Evolutionary conservation across 2,797 vertebrate species (phyloP).

Genomic region (Vespertilio murinus): DNA sequence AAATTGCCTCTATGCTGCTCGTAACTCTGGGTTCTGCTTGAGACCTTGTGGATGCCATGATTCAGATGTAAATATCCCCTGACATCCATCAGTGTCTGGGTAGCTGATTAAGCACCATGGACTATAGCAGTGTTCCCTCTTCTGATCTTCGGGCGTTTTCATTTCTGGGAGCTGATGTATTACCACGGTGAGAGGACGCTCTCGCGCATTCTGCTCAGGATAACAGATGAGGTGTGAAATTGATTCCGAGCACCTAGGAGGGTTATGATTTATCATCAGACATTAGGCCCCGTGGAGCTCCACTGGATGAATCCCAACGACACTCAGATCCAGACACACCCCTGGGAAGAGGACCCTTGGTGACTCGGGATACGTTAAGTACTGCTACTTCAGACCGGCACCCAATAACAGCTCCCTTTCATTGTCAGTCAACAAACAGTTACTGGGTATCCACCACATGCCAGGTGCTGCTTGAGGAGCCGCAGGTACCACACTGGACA

Average conservation of each 20-base stretch:
- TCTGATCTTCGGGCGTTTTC: slow-evolving; percentile 78
- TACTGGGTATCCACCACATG: background rate
- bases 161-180: slow-evolving; percentile 77
- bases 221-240: slow-evolving; percentile 83
- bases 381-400: background rate
- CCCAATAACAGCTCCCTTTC: background rate
- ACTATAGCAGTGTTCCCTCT: slow-evolving; percentile 73
- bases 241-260: slow-evolving; percentile 76
- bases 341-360: background rate
- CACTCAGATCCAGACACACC: background rate
- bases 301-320: slow-evolving; percentile 44
- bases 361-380: background rate
- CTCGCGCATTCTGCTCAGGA: slow-evolving; percentile 75
- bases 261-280: slow-evolving; percentile 77
- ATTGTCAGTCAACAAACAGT: background rate
- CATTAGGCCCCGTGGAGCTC: slow-evolving; percentile 48
- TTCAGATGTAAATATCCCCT: slow-evolving; percentile 70
- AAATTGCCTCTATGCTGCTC: slow-evolving; percentile 40
- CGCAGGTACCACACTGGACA: background rate
- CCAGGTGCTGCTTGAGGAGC: background rate
- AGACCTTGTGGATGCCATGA: slow-evolving; percentile 54
- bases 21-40: slow-evolving; percentile 1
- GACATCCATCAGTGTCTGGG: slow-evolving; percentile 75
- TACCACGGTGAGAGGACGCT: slow-evolving; percentile 63
- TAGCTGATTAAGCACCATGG: slow-evolving; percentile 73